phyloP scores from a whole-genome alignment of 2,888 invertebrate species.

The Chymomyza procnemis region DNA sequence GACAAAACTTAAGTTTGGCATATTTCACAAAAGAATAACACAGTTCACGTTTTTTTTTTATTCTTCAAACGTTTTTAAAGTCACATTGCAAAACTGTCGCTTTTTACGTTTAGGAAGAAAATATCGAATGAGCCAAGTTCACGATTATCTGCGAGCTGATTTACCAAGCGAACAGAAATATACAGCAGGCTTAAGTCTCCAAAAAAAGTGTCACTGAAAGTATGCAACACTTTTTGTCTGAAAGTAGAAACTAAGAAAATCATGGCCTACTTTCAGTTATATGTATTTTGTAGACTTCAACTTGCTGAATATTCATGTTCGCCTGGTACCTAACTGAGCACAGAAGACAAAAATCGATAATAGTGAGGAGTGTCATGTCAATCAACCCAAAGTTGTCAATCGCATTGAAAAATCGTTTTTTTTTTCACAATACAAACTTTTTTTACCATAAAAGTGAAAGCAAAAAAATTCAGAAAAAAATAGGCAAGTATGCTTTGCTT shows the following conservation, averaged over 20 bases:
- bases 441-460: no score
- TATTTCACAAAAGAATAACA: no score
- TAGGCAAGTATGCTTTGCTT: not conserved
- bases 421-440: not conserved
- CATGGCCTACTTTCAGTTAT: not conserved
- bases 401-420: no score
- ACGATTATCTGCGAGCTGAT: not conserved
- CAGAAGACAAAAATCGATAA: not conserved
- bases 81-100: no score
- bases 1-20: no score
- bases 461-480: no score
- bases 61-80: no score
- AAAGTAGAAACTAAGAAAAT: not conserved
- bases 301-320: not conserved
- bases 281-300: not conserved
- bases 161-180: not conserved
- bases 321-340: not conserved
- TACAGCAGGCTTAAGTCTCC: not conserved
- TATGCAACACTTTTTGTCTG: not conserved
- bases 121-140: no score
- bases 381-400: no score
- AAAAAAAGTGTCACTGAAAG: not conserved
- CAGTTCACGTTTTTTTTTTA: no score
- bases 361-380: not conserved
- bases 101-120: no score